A percentile compares a stretch with the other conserved stretches of the same genome.
Evolutionary conservation across 2,797 vertebrate species (phyloP).

Genomic region (Masticophis lateralis): DNA sequence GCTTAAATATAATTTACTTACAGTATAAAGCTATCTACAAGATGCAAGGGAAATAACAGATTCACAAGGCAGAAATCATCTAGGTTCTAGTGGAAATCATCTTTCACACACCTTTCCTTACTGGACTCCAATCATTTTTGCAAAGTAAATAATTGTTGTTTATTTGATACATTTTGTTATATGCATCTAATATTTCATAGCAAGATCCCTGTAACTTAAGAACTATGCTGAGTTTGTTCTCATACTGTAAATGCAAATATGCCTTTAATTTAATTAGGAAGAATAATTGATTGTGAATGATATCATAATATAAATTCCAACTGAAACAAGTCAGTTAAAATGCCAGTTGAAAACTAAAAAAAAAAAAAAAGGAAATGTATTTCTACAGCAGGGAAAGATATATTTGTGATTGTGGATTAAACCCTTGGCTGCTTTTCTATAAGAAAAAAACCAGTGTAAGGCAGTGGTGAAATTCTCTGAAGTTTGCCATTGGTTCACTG

Average conservation of each 20-base stretch:
- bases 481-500: too few species aligned
- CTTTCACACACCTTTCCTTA: background rate
- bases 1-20: conserved; percentile 30
- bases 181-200: background rate
- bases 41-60: conserved; percentile 15
- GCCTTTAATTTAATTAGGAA: background rate
- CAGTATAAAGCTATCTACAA: background rate
- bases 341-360: background rate
- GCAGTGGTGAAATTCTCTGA: too few species aligned
- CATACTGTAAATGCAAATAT: background rate
- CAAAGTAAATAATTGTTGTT: background rate
- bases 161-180: background rate
- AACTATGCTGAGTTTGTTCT: background rate
- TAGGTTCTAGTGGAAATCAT: background rate
- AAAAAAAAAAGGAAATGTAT: background rate
- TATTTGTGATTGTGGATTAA: background rate
- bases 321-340: background rate
- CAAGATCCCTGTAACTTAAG: background rate
- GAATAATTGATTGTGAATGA: background rate
- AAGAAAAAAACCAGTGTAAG: background rate
- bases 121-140: background rate
- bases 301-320: background rate
- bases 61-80: background rate
- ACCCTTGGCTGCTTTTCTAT: background rate
- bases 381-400: background rate